Percentiles rank a stretch among this genome's conserved stretches.
Conservation (phyloP, 2,888 invertebrate genomes). For the Diadromus collaris region DNA sequence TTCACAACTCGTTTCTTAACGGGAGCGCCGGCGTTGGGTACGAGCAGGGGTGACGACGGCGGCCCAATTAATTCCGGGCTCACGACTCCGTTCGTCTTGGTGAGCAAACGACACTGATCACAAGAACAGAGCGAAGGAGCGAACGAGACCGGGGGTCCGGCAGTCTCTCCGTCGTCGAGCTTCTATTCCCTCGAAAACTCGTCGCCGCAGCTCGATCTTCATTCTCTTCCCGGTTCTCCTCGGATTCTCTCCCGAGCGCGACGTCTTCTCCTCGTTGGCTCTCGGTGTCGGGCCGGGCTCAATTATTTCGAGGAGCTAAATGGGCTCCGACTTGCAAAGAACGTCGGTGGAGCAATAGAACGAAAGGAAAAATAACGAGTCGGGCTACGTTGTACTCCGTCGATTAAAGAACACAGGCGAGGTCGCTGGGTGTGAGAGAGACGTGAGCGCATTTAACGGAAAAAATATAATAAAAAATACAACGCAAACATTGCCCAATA, state of each 20-base stretch:
- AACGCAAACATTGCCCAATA: not conserved
- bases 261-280: not conserved
- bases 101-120: conserved; percentile 47
- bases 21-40: conserved; percentile 6
- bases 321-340: conserved; percentile 7
- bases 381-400: not conserved
- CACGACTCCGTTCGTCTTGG: conserved; percentile 46
- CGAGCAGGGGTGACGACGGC: conserved; percentile 34
- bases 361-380: not conserved
- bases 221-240: not conserved
- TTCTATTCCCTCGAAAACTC: conserved; percentile 7
- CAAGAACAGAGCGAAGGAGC: conserved; percentile 20
- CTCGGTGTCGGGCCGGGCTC: conserved; percentile 13
- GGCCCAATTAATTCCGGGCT: conserved; percentile 56
- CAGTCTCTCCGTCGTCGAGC: not conserved
- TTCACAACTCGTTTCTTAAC: conserved; percentile 27
- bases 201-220: not conserved
- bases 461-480: not conserved
- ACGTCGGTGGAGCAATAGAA: not conserved
- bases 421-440: not conserved
- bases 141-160: not conserved
- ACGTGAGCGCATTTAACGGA: not conserved
- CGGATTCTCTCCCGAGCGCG: not conserved
- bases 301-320: conserved; percentile 37
- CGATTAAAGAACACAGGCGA: not conserved